phyloP scores from a whole-genome alignment of 2,113 vertebrate species.

The Edolisoma coerulescens region DNA sequence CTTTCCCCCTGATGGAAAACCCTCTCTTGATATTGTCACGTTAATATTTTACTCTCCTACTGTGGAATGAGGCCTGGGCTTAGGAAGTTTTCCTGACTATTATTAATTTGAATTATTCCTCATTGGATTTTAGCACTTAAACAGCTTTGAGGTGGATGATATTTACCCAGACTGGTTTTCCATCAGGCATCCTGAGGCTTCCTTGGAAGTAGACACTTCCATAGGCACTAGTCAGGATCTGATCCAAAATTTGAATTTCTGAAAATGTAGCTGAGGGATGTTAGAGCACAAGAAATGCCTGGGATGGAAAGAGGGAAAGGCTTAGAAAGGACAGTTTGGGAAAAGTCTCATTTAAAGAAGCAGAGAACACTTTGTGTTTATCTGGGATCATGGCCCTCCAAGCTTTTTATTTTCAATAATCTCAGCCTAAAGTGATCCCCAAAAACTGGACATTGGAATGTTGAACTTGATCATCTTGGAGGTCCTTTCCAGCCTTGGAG shows the following conservation, averaged over 20 bases:
- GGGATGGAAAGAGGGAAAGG: not conserved
- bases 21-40: not conserved
- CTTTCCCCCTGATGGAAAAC: not conserved
- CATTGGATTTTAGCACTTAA: not conserved
- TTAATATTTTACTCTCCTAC: not conserved
- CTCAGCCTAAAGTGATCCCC: not conserved
- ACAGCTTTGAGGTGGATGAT: rapidly evolving
- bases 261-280: not conserved
- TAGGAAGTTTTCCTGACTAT: not conserved
- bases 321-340: not conserved
- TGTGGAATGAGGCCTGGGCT: not conserved
- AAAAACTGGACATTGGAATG: not conserved
- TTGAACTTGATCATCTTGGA: not conserved
- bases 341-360: not conserved
- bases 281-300: not conserved
- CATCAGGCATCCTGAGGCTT: not conserved
- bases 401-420: not conserved
- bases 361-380: not conserved
- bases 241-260: not conserved
- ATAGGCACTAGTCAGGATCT: not conserved
- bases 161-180: not conserved
- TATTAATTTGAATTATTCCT: not conserved
- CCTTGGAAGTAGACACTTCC: not conserved
- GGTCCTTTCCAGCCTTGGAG: not conserved
- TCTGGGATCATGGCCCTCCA: not conserved